These are phyloP conservation scores for Tridacna gigas DNA, from an alignment of 2,888 invertebrate species.

Conservation along the genomic window DNA sequence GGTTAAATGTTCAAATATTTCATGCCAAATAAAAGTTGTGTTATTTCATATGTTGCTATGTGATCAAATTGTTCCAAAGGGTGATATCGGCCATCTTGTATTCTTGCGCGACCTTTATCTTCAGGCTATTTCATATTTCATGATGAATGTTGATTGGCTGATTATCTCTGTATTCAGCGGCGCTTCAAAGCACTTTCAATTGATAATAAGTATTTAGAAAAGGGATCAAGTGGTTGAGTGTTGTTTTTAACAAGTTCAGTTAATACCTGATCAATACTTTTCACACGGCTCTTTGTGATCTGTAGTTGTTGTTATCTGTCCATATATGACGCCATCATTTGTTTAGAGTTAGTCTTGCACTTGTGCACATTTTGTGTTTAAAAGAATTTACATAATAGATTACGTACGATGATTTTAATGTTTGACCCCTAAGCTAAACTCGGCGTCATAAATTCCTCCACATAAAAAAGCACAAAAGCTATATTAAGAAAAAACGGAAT, in stretches of 20 bases:
- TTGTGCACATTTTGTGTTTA: neutral
- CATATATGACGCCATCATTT: conserved; percentile 3
- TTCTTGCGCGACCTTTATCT: too few relatives aligned
- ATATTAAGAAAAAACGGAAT: too few relatives aligned
- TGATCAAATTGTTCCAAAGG: too few relatives aligned
- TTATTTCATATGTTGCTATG: too few relatives aligned
- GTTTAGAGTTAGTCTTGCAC: neutral
- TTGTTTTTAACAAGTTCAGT: conserved; percentile 10
- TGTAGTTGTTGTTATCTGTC: conserved; percentile 6
- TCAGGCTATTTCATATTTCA: too few relatives aligned
- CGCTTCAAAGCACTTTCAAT: neutral
- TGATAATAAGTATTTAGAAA: conserved; percentile 2
- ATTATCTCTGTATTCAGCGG: neutral
- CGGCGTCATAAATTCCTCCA: too few relatives aligned
- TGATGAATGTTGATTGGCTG: too few relatives aligned
- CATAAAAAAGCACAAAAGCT: too few relatives aligned
- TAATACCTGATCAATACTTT: neutral
- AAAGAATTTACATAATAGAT: neutral
- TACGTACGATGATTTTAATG: neutral
- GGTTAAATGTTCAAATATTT: too few relatives aligned
- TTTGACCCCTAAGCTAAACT: too few relatives aligned
- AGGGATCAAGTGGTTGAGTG: conserved; percentile 10
- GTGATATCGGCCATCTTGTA: too few relatives aligned
- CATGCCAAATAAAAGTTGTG: too few relatives aligned
- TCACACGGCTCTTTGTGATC: neutral